phyloP scores from a whole-genome alignment of 92 coral and sea anemone genomes.

The Micromussa lordhowensis region DNA sequence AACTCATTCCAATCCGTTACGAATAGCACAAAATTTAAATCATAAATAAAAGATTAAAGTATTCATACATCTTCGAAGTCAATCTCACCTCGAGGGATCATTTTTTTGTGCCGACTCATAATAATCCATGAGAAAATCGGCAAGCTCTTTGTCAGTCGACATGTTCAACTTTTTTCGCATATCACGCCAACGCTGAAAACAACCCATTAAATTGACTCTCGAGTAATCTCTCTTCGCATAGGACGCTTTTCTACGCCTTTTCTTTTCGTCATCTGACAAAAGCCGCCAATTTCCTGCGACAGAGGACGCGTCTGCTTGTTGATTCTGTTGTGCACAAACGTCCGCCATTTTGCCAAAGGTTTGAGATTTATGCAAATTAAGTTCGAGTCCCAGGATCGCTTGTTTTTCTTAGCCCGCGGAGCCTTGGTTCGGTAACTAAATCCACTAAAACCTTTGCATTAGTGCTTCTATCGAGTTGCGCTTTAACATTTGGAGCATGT shows the following conservation, averaged over 20 bases:
- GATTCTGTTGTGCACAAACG: too few species aligned
- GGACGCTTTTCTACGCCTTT: background rate
- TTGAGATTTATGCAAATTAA: too few species aligned
- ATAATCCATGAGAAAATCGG: conserved; percentile 14
- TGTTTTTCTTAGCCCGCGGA: too few species aligned
- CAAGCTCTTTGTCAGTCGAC: conserved; percentile 31
- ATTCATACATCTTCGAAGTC: background rate
- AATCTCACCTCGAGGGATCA: conserved; percentile 3
- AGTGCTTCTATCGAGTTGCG: too few species aligned
- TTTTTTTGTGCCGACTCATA: conserved; percentile 12
- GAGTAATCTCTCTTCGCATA: conserved; percentile 21
- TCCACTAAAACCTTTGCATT: too few species aligned
- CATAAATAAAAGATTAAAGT: background rate
- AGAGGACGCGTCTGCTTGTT: background rate
- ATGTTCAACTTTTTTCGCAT: conserved; percentile 13
- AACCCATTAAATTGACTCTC: conserved; percentile 7
- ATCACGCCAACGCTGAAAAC: conserved; percentile 18
- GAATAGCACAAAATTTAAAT: background rate
- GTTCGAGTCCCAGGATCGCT: too few species aligned
- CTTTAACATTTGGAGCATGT: too few species aligned
- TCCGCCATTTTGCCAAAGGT: too few species aligned
- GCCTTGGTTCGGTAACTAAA: too few species aligned
- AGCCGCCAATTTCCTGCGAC: background rate
- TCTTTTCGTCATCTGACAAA: background rate
- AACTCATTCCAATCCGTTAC: conserved; percentile 5